phyloP scores from a whole-genome alignment of 1,140 invertebrate species.

The Solenopsis fugax region DNA sequence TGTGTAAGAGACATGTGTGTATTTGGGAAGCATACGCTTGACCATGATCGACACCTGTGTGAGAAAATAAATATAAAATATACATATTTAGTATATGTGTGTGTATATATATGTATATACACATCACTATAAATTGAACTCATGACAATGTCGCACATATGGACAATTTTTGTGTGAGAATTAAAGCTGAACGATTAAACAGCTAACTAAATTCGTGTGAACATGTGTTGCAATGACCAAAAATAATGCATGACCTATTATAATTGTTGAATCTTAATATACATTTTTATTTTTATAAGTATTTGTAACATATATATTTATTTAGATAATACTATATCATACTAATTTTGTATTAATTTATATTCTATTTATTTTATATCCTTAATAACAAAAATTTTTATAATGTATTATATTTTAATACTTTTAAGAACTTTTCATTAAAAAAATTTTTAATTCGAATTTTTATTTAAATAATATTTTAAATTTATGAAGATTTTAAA shows the following conservation, averaged over 20 bases:
- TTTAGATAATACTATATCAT: background rate
- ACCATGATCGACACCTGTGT: constrained; percentile 1
- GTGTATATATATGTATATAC: background rate
- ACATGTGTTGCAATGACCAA: background rate
- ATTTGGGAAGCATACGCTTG: background rate
- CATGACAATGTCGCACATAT: background rate
- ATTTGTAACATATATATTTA: background rate
- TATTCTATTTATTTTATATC: too few relatives aligned
- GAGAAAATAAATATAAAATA: background rate
- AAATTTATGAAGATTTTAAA: too few relatives aligned
- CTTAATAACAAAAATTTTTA: too few relatives aligned
- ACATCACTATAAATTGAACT: background rate
- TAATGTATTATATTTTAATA: background rate
- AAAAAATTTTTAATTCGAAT: too few relatives aligned
- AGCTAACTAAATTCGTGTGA: background rate
- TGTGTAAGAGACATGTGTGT: constrained; percentile 27
- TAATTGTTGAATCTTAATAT: constrained; percentile 1
- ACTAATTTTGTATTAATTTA: background rate
- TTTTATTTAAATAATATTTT: too few relatives aligned
- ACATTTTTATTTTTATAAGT: background rate
- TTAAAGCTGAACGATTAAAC: background rate
- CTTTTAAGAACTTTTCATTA: too few relatives aligned
- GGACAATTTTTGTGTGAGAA: constrained; percentile 4
- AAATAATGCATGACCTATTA: background rate
- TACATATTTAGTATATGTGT: background rate